phyloP scores from a whole-genome alignment of 37 sponge, comb jelly and placozoan genomes.

The Bolinopsis microptera region DNA sequence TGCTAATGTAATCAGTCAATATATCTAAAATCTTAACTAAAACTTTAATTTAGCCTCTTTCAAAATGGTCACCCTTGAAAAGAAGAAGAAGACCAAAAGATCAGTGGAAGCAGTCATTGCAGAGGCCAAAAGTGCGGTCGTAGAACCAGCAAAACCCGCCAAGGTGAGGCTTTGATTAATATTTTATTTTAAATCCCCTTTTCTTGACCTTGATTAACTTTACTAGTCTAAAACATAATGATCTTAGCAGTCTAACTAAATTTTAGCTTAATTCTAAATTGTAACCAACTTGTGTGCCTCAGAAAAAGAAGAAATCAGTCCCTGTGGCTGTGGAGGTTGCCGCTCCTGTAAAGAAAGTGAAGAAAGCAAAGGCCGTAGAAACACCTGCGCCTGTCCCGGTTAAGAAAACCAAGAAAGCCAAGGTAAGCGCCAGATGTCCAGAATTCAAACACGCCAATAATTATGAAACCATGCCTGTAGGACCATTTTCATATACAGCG shows the following conservation, averaged over 20 bases:
- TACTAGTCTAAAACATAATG: too few relatives aligned
- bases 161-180: background rate
- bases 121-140: background rate
- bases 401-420: background rate
- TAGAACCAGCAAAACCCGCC: conserved; percentile 8
- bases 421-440: too few relatives aligned
- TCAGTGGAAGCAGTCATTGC: conserved; percentile 16
- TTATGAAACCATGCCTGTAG: too few relatives aligned
- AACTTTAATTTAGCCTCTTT: background rate
- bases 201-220: too few relatives aligned
- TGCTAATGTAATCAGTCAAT: background rate
- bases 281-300: too few relatives aligned
- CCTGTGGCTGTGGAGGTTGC: conserved; percentile 37
- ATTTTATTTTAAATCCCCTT: background rate
- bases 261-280: too few relatives aligned
- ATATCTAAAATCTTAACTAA: background rate
- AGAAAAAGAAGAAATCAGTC: conserved; percentile 20
- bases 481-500: too few relatives aligned
- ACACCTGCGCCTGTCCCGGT: background rate
- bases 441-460: too few relatives aligned
- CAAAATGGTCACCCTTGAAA: conserved; percentile 54
- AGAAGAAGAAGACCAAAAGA: conserved; percentile 32
- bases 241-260: too few relatives aligned
- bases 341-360: conserved; percentile 41
- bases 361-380: background rate